phyloP scores from a whole-genome alignment of 2,797 vertebrate species.

The Heteromormyrus szaboi region DNA sequence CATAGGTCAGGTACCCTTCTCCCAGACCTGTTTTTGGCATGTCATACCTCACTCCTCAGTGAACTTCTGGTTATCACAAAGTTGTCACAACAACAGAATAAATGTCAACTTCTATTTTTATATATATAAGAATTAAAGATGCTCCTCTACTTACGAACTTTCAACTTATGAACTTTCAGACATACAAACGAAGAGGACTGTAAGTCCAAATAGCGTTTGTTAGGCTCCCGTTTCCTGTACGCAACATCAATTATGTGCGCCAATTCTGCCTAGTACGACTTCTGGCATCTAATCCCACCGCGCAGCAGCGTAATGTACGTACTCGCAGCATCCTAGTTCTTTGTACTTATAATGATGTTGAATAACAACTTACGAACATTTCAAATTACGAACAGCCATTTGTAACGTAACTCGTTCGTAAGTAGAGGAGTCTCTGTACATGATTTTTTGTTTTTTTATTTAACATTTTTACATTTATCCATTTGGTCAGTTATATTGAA shows the following conservation, averaged over 20 bases:
- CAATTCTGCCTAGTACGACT: neutral
- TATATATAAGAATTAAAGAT: neutral
- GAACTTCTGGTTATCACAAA: neutral
- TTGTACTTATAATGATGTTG: neutral
- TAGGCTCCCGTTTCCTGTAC: neutral
- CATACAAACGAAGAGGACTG: neutral
- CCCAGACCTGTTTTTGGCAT: neutral
- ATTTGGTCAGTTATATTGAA: neutral
- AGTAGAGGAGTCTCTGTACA: neutral
- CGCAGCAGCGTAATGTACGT: neutral
- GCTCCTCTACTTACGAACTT: neutral
- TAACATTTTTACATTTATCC: neutral
- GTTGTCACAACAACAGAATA: neutral
- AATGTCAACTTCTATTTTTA: neutral
- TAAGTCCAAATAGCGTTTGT: neutral
- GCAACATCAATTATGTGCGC: neutral
- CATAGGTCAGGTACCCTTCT: constrained; percentile 66
- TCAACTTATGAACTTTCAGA: neutral
- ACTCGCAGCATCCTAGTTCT: neutral
- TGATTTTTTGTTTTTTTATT: neutral
- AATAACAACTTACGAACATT: neutral
- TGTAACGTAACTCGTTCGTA: neutral
- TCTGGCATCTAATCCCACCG: neutral
- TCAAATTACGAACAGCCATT: neutral
- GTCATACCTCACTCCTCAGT: neutral